Base-by-base conservation (phyloP, 1,140 invertebrate genomes). In the Papilio helenus region DNA sequence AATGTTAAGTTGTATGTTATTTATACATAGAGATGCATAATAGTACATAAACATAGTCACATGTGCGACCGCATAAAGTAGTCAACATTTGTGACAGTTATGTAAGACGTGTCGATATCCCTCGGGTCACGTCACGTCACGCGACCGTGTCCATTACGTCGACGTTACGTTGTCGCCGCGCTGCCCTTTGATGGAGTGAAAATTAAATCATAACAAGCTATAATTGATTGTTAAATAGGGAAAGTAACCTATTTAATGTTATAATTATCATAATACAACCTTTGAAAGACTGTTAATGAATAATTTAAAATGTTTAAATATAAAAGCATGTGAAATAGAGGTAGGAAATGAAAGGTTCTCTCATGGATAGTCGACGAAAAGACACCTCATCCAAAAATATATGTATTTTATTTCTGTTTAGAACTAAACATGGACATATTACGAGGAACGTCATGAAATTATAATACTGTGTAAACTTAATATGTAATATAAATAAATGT, bases 161-260 rank as follows among this genome's bases (percentile, higher is more conserved):
- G 34, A n/a, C n/a, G 39, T 44, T 72, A 72, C 68, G 68, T 34
- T 4, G 68, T 14, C 3, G 16, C 18, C 68, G 29, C 26, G 71
- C 72, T 44, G 72, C 72, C 72, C 72, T 74, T 74, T 74, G 72
- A 74, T 74, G 72, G 72, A 74, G 44, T 74, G 72, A 74, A 74
- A 51, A 74, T 72, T 42, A 44, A 72, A 42, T 72, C 8, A 72
- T 68, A 68, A 34, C 12, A 26, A 68, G 29, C 61, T 68, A 68
- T 68, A 68, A 68, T 68, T 29, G 61, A 68, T 29, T 68, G 61
- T 5, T 68, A 68, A 29, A 68, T 29, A 29, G 61, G 5, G 61
- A 68, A 68, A 68, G 61, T 29, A 29, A 29, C 12, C 34, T 34
- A 29, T 68, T 12, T 7, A 29, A 61, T 16, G 61, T 68, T 68